Conservation (phyloP, 2,113 vertebrate genomes). For the Malurus melanocephalus region DNA sequence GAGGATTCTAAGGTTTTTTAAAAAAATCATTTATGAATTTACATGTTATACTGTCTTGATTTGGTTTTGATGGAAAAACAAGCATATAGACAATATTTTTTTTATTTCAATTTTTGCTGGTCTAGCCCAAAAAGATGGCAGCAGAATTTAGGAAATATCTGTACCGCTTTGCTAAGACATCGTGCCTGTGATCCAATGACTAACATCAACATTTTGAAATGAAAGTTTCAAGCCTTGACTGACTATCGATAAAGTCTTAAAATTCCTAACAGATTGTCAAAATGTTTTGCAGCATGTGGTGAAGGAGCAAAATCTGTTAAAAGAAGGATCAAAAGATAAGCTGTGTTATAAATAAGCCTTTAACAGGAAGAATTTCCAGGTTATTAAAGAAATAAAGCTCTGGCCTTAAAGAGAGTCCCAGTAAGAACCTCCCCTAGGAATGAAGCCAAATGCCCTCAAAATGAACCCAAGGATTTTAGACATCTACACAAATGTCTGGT, state of each 20-base stretch:
- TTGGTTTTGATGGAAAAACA: not conserved
- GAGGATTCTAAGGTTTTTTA: not conserved
- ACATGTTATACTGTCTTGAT: fast-evolving
- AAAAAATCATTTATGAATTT: not conserved
- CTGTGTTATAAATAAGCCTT: not conserved
- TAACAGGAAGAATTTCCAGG: no score
- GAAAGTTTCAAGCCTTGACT: not conserved
- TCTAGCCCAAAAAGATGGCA: not conserved
- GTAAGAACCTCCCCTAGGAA: not conserved
- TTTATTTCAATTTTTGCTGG: no score
- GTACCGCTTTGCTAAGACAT: not conserved
- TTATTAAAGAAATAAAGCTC: not conserved
- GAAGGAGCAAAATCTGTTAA: not conserved
- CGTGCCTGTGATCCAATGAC: not conserved
- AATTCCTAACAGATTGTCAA: not conserved
- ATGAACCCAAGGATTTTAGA: not conserved
- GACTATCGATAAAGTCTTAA: not conserved
- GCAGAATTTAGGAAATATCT: not conserved
- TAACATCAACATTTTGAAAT: not conserved
- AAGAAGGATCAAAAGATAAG: not conserved
- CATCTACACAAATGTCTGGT: not conserved
- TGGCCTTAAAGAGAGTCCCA: not conserved
- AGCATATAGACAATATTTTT: not conserved
- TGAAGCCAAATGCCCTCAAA: not conserved
- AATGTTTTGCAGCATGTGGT: not conserved